phyloP scores from a whole-genome alignment of 2,797 vertebrate species.

The Danio albolineatus region DNA sequence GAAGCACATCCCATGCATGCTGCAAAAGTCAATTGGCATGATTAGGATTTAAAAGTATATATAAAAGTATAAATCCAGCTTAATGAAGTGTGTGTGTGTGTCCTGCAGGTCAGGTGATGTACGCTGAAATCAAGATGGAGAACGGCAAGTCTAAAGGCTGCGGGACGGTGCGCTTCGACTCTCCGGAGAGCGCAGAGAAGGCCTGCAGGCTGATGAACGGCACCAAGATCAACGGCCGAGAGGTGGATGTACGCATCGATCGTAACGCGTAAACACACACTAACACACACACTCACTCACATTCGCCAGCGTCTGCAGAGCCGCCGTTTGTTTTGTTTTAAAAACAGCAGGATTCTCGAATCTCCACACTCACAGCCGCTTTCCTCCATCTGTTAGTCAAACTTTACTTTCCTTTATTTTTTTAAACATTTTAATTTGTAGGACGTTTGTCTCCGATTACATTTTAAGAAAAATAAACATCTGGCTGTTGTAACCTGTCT shows the following conservation, averaged over 20 bases:
- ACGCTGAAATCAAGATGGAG: conserved; percentile 99
- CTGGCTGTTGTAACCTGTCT: conserved; percentile 43
- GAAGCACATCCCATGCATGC: too few relatives aligned
- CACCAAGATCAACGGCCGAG: conserved; percentile 97
- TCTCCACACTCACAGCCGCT: conserved; percentile 79
- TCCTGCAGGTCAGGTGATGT: conserved; percentile 93
- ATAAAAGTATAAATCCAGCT: too few relatives aligned
- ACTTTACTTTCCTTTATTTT: conserved; percentile 83
- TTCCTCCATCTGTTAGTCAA: conserved; percentile 74
- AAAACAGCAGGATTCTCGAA: conserved; percentile 85
- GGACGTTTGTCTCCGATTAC: conserved; percentile 83
- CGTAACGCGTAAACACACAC: conserved; percentile 85
- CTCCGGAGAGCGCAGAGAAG: conserved; percentile 93
- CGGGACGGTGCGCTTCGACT: conserved; percentile 95
- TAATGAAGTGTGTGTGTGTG: too few relatives aligned
- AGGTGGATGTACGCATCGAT: conserved; percentile 97
- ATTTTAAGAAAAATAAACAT: conserved; percentile 79
- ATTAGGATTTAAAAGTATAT: too few relatives aligned
- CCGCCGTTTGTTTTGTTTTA: conserved; percentile 90
- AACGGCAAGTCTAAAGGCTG: conserved; percentile 98
- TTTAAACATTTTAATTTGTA: conserved; percentile 91
- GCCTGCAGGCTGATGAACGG: conserved; percentile 98
- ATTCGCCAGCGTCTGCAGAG: conserved; percentile 62
- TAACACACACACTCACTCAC: conserved; percentile 53
- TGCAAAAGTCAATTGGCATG: too few relatives aligned